Percentiles rank a stretch among this genome's conserved stretches.
Conservation (phyloP, 2,888 invertebrate genomes). For the Tubiluchus corallicola region DNA sequence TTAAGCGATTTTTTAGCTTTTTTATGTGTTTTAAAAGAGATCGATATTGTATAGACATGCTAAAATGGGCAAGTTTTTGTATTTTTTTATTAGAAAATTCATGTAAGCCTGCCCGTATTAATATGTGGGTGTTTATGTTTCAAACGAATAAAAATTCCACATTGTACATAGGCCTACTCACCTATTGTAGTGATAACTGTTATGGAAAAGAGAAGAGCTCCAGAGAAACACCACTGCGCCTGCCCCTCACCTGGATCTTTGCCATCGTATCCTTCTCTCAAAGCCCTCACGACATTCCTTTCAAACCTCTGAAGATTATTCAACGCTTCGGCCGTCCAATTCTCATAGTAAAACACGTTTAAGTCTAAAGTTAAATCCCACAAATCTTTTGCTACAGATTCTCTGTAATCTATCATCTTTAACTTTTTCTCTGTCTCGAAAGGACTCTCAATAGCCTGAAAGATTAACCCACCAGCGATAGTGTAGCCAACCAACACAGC, state of each 20-base stretch:
- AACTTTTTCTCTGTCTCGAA: conserved; percentile 1
- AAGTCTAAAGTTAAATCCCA: background rate
- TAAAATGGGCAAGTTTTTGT: too few species aligned
- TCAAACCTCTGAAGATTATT: background rate
- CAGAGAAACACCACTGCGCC: conserved; percentile 2
- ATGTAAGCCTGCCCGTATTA: too few species aligned
- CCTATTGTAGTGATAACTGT: conserved; percentile 6
- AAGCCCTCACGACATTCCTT: background rate
- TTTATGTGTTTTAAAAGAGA: too few species aligned
- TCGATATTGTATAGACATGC: too few species aligned
- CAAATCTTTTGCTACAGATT: background rate
- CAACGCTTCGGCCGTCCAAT: background rate
- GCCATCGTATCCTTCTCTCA: background rate
- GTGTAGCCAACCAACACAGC: background rate
- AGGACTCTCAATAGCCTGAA: background rate
- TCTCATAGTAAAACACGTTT: background rate
- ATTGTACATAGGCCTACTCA: too few species aligned
- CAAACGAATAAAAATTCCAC: too few species aligned
- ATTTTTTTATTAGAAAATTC: too few species aligned
- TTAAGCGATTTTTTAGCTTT: too few species aligned
- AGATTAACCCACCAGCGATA: background rate
- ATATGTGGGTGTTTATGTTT: too few species aligned
- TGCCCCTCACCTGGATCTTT: conserved; percentile 8
- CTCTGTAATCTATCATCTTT: background rate
- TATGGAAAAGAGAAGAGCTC: background rate